Conservation (phyloP, 2,797 vertebrate genomes). For the Pachyuromys duprasi region DNA sequence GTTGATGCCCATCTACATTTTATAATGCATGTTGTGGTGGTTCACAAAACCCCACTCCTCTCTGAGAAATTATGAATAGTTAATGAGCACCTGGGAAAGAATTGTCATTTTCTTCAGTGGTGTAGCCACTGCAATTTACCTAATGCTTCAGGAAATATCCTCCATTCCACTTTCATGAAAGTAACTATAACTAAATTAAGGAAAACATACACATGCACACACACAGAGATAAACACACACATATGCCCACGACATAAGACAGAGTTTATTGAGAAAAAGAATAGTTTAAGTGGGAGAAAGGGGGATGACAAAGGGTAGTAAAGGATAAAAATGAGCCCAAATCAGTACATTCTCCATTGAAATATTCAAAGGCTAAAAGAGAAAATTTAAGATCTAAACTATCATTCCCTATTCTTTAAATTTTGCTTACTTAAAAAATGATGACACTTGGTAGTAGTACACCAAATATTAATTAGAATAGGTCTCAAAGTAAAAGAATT, state of each 20-base stretch:
- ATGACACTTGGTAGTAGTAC: background rate
- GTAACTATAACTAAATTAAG: too few relatives aligned
- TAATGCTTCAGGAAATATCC: background rate
- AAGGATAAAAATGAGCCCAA: background rate
- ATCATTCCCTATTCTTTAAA: background rate
- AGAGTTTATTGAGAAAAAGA: background rate
- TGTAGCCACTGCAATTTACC: background rate
- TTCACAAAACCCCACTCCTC: background rate
- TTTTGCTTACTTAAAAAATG: background rate
- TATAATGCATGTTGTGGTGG: background rate
- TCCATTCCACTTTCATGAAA: background rate
- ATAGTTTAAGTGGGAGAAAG: background rate
- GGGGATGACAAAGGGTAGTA: rapidly evolving
- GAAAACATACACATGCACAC: background rate
- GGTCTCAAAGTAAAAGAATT: background rate
- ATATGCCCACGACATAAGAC: too few relatives aligned
- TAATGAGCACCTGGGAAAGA: too few relatives aligned
- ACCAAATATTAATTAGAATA: background rate
- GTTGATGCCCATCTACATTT: background rate
- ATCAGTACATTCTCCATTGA: background rate
- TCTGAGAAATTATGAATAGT: background rate
- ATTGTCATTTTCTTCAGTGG: background rate
- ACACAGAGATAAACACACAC: background rate
- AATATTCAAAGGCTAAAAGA: background rate
- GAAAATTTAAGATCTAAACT: background rate